phyloP scores from a whole-genome alignment of 2,888 invertebrate species.

The Melanophora roralis region DNA sequence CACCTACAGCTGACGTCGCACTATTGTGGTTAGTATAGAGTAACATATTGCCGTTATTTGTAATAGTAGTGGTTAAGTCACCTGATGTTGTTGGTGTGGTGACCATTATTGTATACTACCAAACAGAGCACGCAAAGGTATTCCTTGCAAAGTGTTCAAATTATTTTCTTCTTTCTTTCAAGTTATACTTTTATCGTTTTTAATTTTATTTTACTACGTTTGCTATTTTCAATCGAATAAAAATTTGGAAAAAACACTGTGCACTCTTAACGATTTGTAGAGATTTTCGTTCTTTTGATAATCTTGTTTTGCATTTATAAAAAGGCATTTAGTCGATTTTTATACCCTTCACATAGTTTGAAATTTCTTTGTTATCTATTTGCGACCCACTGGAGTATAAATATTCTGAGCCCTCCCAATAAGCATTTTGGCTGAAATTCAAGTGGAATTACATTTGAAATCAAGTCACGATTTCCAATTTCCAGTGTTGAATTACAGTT shows the following conservation, averaged over 20 bases:
- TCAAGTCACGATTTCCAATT: too few species aligned
- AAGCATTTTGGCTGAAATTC: too few species aligned
- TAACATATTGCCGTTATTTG: constrained; percentile 37
- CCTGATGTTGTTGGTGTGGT: constrained; percentile 30
- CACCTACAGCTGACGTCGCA: not conserved
- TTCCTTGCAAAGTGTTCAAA: not conserved
- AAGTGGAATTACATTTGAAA: too few species aligned
- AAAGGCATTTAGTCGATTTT: too few species aligned
- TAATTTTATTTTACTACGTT: not conserved
- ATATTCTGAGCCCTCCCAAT: too few species aligned
- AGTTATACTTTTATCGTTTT: not conserved
- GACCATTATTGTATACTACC: constrained; percentile 32
- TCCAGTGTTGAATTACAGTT: too few species aligned
- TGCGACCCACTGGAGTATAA: too few species aligned
- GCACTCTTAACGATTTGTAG: not conserved
- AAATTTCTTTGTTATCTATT: too few species aligned
- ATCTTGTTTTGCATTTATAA: not conserved
- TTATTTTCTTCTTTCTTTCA: not conserved
- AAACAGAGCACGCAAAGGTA: not conserved
- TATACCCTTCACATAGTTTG: too few species aligned
- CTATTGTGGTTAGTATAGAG: constrained; percentile 34
- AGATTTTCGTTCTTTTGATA: not conserved
- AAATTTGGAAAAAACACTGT: not conserved
- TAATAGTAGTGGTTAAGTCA: constrained; percentile 10
- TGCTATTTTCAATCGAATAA: not conserved